Conservation (phyloP, 2,113 vertebrate species). For the Dipodomys merriami region DNA sequence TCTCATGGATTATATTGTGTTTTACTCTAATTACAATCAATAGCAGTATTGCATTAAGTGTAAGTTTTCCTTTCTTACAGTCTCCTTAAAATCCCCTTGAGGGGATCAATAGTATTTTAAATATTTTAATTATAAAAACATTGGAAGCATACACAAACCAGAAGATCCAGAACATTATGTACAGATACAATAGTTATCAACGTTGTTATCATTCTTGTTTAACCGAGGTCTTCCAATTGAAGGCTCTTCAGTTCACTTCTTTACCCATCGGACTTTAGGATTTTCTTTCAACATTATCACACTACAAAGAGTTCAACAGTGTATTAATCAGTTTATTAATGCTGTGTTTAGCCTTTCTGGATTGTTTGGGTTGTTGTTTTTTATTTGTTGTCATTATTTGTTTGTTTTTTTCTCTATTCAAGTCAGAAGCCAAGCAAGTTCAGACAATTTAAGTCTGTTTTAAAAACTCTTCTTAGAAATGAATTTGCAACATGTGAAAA, state of each 20-base stretch:
- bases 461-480: conserved; percentile 7
- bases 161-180: neutral
- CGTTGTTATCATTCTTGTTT: neutral
- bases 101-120: neutral
- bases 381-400: neutral
- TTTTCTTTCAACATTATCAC: neutral
- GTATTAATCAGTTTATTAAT: neutral
- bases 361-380: neutral
- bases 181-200: neutral
- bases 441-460: neutral
- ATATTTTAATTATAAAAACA: neutral
- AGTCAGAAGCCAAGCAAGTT: neutral
- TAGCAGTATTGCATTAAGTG: neutral
- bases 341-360: neutral
- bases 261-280: neutral
- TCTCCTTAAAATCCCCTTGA: neutral
- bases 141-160: neutral
- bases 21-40: neutral
- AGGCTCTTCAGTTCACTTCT: neutral
- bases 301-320: neutral
- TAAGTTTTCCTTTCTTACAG: neutral
- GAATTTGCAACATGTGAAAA: neutral
- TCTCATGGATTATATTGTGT: neutral
- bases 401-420: neutral
- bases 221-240: neutral